A percentile compares a stretch with the other conserved stretches of the same genome.
phyloP scores from a whole-genome alignment of 2,797 vertebrate genomes.

The Heterohyrax brucei region DNA sequence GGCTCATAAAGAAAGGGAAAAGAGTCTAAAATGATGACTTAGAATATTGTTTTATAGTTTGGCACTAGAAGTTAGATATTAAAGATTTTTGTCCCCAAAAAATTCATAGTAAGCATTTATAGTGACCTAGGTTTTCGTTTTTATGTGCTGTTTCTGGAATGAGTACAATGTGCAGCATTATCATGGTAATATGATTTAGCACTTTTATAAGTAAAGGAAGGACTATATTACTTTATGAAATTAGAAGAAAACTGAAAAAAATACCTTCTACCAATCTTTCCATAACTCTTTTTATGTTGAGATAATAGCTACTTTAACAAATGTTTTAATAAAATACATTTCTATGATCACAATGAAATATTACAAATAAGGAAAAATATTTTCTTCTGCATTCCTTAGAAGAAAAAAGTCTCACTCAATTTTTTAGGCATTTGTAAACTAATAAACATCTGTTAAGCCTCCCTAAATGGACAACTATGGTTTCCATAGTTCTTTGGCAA shows the following conservation, averaged over 20 bases:
- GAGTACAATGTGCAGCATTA: not conserved
- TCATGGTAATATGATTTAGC: not conserved
- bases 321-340: not conserved
- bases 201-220: not conserved
- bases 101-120: not conserved
- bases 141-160: not conserved
- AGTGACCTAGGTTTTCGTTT: not conserved
- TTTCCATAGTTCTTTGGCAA: not conserved
- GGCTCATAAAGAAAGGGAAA: not conserved
- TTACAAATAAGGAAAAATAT: not conserved
- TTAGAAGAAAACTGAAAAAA: not conserved
- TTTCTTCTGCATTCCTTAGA: not conserved
- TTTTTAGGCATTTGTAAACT: not conserved
- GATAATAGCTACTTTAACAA: not conserved
- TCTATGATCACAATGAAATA: not conserved
- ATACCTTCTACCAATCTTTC: not conserved
- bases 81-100: not conserved
- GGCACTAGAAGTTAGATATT: not conserved
- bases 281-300: not conserved
- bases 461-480: not conserved
- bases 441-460: not conserved
- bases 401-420: not conserved
- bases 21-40: not conserved
- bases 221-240: not conserved
- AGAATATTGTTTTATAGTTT: not conserved